phyloP scores from a whole-genome alignment of 2,113 vertebrate genomes.

The Plectropomus leopardus region DNA sequence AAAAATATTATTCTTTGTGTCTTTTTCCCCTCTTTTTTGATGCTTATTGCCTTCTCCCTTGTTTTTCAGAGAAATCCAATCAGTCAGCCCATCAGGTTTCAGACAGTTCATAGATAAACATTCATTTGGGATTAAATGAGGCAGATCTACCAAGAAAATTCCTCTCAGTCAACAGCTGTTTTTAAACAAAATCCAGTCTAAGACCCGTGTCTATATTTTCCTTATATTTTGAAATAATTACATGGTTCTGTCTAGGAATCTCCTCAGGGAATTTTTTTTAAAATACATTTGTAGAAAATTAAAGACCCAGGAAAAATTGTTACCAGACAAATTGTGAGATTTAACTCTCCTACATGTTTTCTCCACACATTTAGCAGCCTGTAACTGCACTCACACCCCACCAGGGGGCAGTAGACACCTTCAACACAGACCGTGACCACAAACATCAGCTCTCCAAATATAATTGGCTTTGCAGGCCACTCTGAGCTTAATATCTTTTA shows the following conservation, averaged over 20 bases:
- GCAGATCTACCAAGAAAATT: not conserved
- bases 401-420: slow-evolving; percentile 84
- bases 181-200: not conserved
- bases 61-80: too few relatives aligned
- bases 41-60: too few relatives aligned
- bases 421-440: slow-evolving; percentile 49
- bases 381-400: slow-evolving; percentile 51
- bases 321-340: not conserved
- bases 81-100: too few relatives aligned
- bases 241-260: not conserved
- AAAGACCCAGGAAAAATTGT: not conserved
- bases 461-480: slow-evolving; percentile 82
- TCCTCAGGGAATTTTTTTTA: not conserved
- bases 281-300: not conserved
- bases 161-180: not conserved
- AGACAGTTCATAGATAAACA: not conserved
- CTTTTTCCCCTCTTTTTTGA: too few relatives aligned
- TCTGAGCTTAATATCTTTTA: slow-evolving; percentile 82
- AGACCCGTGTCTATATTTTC: not conserved
- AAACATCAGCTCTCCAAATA: slow-evolving; percentile 44
- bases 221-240: not conserved
- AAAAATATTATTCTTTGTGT: too few relatives aligned
- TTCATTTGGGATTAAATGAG: not conserved
- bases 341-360: not conserved
- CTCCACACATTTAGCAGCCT: slow-evolving; percentile 11